Evolutionary conservation across 1,140 invertebrate species (phyloP), one percentile per base, ranked within the genome.

Genomic region (Oreohelix idahoensis): DNA sequence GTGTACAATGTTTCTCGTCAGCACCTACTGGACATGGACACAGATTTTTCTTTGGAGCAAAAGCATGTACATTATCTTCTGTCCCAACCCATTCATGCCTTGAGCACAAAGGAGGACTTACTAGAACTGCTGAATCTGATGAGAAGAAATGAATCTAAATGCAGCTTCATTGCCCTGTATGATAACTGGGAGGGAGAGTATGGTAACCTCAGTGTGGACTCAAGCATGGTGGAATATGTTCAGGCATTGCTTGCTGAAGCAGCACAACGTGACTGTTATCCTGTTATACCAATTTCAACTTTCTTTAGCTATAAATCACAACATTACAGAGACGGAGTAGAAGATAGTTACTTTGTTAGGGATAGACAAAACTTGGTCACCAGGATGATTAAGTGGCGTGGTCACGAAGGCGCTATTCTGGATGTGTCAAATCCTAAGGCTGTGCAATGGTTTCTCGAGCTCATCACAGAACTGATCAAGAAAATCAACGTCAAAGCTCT

Each of bases 231-330:
- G 4, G 35, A 53, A 10, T 45, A 76, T 45, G 20, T 87, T n/a
- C 36, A 74, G 17, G 15, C 23, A 4, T 70, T 87, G 15, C 69
- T 85, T 32, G 38, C 23, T 2, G 71, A 69, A 29, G 79, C 84
- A 23, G 69, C 29, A 17, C 38, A 35, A 4, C 32, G n/a, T 29
- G 45, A 79, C 26, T 87, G 86, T 58, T 75, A 81, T 53, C 49
- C 79, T 8, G 78, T 85, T 38, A 70, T 87, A 32, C 86, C 86
- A 11, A 71, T 87, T 58, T 84, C 82, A 15, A 82, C 86, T 17
- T 85, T 87, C 63, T 87, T 87, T 82, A 85, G 71, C 45, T 87
- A 84, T 73, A 85, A 75, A n/a, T 87, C 86, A 5, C 78, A 79
- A 11, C 76, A 84, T 76, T 87, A 84, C 63, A 63, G 79, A n/a